phyloP scores from a whole-genome alignment of 2,797 vertebrate species.

The Spheniscus humboldti region DNA sequence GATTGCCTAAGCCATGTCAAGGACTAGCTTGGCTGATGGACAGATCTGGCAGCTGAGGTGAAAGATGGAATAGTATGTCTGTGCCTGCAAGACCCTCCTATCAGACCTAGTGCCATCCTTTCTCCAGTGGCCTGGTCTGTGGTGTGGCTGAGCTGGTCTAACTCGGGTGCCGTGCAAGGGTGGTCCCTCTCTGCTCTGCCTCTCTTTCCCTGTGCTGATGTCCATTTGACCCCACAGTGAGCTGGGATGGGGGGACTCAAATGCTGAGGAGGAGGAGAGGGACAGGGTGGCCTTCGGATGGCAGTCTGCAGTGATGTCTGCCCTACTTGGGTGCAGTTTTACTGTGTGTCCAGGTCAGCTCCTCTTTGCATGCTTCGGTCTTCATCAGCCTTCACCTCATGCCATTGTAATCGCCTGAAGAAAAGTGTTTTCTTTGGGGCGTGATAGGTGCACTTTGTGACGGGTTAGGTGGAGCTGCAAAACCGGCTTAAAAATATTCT shows the following conservation, averaged over 20 bases:
- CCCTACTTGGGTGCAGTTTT: not conserved
- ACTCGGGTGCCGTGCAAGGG: not conserved
- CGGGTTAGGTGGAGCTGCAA: not conserved
- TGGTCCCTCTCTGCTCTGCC: not conserved
- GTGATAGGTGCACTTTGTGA: accelerated
- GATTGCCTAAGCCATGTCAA: not conserved
- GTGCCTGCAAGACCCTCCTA: not conserved
- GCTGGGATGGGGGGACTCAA: not conserved
- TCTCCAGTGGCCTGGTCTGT: not conserved
- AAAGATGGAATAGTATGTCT: not conserved
- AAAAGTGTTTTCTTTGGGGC: not conserved
- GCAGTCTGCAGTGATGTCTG: not conserved
- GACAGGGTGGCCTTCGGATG: not conserved
- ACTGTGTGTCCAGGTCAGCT: not conserved
- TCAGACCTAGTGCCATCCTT: not conserved
- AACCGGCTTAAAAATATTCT: not conserved
- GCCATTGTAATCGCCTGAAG: not conserved
- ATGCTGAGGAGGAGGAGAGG: not conserved
- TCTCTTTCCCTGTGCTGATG: not conserved
- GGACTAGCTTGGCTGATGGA: not conserved
- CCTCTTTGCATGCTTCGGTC: not conserved
- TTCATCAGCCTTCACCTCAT: not conserved
- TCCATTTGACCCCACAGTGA: not conserved
- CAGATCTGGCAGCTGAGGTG: not conserved
- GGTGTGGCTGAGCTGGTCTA: not conserved